Evolutionary conservation across 2,797 vertebrate genomes (phyloP), one percentile per base, ranked within the genome.

Genomic region (Argyrosomus regius): DNA sequence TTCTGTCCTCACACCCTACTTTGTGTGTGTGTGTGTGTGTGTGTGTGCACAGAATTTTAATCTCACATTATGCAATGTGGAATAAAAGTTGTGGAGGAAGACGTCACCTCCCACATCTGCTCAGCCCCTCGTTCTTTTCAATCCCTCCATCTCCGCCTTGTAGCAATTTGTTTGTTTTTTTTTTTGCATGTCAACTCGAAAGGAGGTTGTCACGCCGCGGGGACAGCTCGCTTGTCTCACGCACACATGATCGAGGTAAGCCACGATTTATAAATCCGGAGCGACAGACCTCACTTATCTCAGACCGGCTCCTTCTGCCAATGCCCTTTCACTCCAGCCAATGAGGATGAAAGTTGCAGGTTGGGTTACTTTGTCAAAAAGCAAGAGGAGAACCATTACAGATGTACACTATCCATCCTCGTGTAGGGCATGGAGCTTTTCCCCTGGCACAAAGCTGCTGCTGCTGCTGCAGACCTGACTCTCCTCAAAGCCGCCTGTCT

Each of bases 351-450:
- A 94, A 92, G 92, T 90, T 91, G 84, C 90, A 52, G 86, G 85
- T 88, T 82, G 84, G 89, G 89, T 92, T 91, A 93, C 88, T 92
- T 92, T 93, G 90, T 94, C 93, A 93, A 91, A 39, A 92, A 92
- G 88, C 81, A 78, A 9, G 35, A 39, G 86, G 80, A 82, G 80
- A 88, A 70, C 89, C 89, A 92, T 94, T 94, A 91, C 88, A 87
- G 82, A 91, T 83, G 77, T 43, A 45, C 81, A 45, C 91, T 53
- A 92, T 93, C 89, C 91, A 91, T 93, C 92, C 87, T 90, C 52
- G 57, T 76, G 88, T 22, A 82, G 72, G 84, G 85, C 81, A 81
- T 24, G 59, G 74, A 76, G 79, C 67, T 54, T 69, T 78, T 85
- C 80, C 87, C 87, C 73, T 41, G 86, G 84, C 7, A 67, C 79